Evolutionary conservation across 2,888 invertebrate genomes (phyloP).

Genomic region (Lucinisca nassula): DNA sequence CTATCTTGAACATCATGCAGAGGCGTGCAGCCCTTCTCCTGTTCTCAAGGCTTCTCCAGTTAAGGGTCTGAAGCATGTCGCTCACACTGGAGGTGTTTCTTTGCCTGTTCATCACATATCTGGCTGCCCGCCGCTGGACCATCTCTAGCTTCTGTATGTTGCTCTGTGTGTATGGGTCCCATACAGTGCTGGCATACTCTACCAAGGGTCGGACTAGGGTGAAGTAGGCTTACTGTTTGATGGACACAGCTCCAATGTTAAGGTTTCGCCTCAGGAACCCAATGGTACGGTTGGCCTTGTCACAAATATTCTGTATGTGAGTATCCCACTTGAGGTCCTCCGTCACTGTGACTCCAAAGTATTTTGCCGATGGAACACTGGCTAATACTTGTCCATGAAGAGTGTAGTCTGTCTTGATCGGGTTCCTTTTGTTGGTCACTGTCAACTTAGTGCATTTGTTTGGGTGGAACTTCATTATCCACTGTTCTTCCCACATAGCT

Average conservation of each 20-base stretch:
- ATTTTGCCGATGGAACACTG: conserved; percentile 11
- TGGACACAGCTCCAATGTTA: not conserved
- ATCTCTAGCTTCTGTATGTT: conserved; percentile 12
- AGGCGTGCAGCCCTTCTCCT: too few relatives aligned
- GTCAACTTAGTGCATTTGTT: conserved; percentile 28
- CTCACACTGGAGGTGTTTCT: too few relatives aligned
- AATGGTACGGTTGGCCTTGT: conserved; percentile 26
- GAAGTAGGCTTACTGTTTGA: conserved; percentile 2
- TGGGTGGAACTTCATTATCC: conserved; percentile 26
- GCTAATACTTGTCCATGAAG: conserved; percentile 10
- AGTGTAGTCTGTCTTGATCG: not conserved
- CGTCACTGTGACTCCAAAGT: conserved; percentile 27
- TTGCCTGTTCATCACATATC: too few relatives aligned
- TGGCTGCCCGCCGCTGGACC: conserved; percentile 8
- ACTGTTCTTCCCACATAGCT: conserved; percentile 8
- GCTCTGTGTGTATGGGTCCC: conserved; percentile 5
- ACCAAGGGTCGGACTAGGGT: conserved; percentile 6
- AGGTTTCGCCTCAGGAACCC: conserved; percentile 40
- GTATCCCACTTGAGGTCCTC: conserved; percentile 38
- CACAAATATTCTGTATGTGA: conserved; percentile 37
- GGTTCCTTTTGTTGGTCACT: not conserved
- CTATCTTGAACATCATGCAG: too few relatives aligned
- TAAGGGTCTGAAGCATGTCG: too few relatives aligned
- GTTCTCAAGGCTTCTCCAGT: too few relatives aligned
- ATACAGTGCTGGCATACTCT: not conserved